Conservation (phyloP, 2,113 vertebrate genomes). For the Mohoua ochrocephala region DNA sequence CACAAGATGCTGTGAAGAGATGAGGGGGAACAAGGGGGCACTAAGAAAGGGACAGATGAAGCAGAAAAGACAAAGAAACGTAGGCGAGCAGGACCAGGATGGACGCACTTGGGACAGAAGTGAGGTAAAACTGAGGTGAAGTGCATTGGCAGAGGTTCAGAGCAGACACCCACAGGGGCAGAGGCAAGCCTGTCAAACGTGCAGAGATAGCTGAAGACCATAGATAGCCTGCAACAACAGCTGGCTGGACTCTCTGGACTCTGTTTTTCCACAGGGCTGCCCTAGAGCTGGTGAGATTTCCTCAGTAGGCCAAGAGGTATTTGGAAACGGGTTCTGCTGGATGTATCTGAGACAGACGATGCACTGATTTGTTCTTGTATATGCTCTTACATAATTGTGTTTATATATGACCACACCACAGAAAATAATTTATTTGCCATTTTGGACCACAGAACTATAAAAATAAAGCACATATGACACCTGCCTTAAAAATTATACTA, state of each 20-base stretch:
- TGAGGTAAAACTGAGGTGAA: neutral
- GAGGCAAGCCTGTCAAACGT: neutral
- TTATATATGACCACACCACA: neutral
- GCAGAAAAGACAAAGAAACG: neutral
- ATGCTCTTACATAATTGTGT: neutral
- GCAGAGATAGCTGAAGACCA: neutral
- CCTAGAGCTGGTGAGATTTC: neutral
- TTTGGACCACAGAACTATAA: neutral
- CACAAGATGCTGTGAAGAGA: neutral
- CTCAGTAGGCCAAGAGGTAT: neutral
- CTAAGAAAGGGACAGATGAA: neutral
- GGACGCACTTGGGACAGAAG: neutral
- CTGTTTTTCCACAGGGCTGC: fast-evolving
- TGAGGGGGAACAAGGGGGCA: neutral
- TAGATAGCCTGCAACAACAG: neutral
- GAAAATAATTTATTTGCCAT: neutral
- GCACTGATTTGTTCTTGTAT: neutral
- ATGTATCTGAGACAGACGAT: neutral
- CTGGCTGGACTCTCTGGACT: neutral
- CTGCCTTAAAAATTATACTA: slow-evolving; percentile 28
- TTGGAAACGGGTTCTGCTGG: neutral
- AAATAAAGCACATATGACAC: neutral
- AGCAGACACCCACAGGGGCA: neutral
- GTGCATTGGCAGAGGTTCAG: neutral
- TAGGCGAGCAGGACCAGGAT: neutral